Evolutionary conservation across 2,113 vertebrate genomes (phyloP).

Genomic region (Semnornis frantzii): DNA sequence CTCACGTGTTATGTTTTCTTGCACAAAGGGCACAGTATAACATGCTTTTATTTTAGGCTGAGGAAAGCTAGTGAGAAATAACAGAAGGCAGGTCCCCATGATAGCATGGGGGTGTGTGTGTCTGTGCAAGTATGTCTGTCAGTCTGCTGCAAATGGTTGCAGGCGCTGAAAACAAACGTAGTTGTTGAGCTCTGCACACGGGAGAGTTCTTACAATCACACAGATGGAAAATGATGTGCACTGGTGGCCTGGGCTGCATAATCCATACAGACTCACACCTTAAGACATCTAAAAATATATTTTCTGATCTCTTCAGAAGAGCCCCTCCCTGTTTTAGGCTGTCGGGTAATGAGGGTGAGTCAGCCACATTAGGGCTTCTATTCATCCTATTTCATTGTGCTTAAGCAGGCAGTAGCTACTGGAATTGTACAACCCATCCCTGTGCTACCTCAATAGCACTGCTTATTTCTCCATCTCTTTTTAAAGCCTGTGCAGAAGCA

Average conservation of each 20-base stretch:
- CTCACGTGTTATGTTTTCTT: conserved; percentile 4
- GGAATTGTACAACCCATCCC: conserved; percentile 40
- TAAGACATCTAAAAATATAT: not conserved
- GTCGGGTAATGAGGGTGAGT: conserved; percentile 43
- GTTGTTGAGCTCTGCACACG: not conserved
- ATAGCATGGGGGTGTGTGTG: not conserved
- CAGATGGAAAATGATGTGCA: conserved; percentile 17
- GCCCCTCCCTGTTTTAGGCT: not conserved
- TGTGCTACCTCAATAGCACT: conserved; percentile 10
- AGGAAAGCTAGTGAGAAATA: conserved; percentile 21
- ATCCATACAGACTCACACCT: not conserved
- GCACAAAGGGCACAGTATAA: not conserved
- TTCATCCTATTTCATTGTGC: conserved; percentile 38
- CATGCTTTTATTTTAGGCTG: conserved; percentile 16
- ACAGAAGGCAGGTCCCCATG: conserved; percentile 35
- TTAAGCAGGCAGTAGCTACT: conserved; percentile 35
- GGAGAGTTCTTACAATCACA: not conserved
- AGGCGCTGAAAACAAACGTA: conserved; percentile 40
- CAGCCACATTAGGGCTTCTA: conserved; percentile 29
- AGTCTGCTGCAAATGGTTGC: conserved; percentile 4
- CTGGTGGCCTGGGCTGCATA: not conserved
- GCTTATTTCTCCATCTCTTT: conserved; percentile 35
- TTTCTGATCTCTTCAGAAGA: conserved; percentile 36
- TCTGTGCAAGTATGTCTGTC: conserved; percentile 3
- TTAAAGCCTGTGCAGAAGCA: conserved; percentile 27